Evolutionary conservation across 2,797 vertebrate genomes (phyloP), one percentile per base, ranked within the genome.

Genomic region (Hemitrygon akajei): DNA sequence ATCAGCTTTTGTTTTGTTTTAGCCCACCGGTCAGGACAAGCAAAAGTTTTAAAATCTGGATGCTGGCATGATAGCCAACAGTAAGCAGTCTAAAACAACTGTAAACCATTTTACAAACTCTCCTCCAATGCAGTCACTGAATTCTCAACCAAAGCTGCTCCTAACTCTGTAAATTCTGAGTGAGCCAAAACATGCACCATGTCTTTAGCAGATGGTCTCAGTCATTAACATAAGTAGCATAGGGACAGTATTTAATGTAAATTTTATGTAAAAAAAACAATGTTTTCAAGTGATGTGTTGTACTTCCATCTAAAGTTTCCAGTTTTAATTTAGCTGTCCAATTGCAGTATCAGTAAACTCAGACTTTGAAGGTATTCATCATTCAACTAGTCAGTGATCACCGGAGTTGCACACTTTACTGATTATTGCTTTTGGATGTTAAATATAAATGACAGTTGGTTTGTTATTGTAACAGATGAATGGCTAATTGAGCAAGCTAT

Each of bases 121-220:
- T 56, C 71, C 71, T 92, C 91, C 73, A 76, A 73, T 93, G 91
- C 91, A 93, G 91, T 93, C 34, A 93, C 58, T 92, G 75, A 76
- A 76, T 76, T 89, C 76, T 93, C 91, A 93, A 93, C 69, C 91
- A 93, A 75, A 93, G 91, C 91, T 93, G 71, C 91, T 93, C 71
- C 56, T 56, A 75, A 93, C 71, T 47, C 56, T 93, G 25, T 93
- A 76, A 71, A 47, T 93, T 93, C 91, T 75, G 40, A 73, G 63
- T 47, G 58, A 93, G 76, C 91, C 69, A 93, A 93, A 93, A 75
- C 69, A 93, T 30, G 71, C 91, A 75, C 91, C 71, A 92, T 73
- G 27, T 40, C 60, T 93, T 93, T 56, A 73, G 91, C 91, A 76
- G 6, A 22, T 93, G 91, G 47, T 93, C 60, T 37, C 37, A 87